phyloP scores from a whole-genome alignment of 2,888 invertebrate species.

The Folsomia manolachei region DNA sequence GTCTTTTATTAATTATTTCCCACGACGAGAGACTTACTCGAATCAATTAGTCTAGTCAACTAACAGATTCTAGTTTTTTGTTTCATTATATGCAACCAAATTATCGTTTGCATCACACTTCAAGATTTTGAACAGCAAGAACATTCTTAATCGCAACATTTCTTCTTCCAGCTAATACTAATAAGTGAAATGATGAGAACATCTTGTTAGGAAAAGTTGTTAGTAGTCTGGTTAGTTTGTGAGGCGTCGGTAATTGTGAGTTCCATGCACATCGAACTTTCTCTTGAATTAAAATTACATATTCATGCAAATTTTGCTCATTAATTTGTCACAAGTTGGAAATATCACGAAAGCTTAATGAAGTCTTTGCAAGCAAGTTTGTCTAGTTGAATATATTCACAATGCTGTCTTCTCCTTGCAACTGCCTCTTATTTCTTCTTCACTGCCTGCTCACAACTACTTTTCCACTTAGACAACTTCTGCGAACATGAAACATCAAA shows the following conservation, averaged over 20 bases:
- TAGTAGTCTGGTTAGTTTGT: too few species aligned
- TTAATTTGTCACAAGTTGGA: slow-evolving; percentile 20
- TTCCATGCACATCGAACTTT: slow-evolving; percentile 6
- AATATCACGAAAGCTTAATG: slow-evolving; percentile 19
- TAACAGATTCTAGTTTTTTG: too few species aligned
- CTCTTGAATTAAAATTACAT: slow-evolving; percentile 22
- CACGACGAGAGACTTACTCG: too few species aligned
- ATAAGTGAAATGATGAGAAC: not conserved
- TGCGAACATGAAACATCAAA: slow-evolving; percentile 16
- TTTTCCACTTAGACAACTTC: slow-evolving; percentile 5
- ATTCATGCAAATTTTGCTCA: slow-evolving; percentile 24
- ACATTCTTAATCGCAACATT: not conserved
- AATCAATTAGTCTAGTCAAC: too few species aligned
- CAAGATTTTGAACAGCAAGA: not conserved
- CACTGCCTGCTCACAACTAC: not conserved
- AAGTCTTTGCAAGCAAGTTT: slow-evolving; percentile 7
- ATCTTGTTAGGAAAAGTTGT: slow-evolving; percentile 12
- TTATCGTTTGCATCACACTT: not conserved
- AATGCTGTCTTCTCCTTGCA: not conserved
- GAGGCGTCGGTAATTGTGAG: not conserved
- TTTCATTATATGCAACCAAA: not conserved
- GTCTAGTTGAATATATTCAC: not conserved
- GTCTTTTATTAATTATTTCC: too few species aligned
- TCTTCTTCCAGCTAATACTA: not conserved
- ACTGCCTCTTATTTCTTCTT: not conserved